Conservation (phyloP, 2,888 invertebrate genomes). For the Zygogramma bicolorata region DNA sequence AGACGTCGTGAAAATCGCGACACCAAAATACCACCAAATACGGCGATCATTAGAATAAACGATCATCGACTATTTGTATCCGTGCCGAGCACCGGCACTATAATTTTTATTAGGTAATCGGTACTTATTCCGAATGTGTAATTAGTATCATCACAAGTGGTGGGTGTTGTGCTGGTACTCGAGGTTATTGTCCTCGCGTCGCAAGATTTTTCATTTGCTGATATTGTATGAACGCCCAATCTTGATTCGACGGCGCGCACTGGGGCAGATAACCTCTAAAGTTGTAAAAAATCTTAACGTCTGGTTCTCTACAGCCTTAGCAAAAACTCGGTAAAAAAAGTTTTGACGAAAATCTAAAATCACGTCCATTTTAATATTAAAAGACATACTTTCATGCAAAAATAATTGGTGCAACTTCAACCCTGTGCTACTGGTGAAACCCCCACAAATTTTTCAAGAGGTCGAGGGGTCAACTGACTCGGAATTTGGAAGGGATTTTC, state of each 20-base stretch:
- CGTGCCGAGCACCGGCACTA: constrained; percentile 17
- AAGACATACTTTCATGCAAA: too few relatives aligned
- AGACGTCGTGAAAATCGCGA: neutral
- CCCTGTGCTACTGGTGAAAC: too few relatives aligned
- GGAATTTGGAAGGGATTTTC: too few relatives aligned
- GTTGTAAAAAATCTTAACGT: neutral
- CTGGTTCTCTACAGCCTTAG: too few relatives aligned
- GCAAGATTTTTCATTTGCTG: constrained; percentile 31
- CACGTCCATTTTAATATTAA: too few relatives aligned
- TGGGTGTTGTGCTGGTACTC: constrained; percentile 22
- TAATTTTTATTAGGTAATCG: constrained; percentile 39
- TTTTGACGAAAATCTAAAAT: too few relatives aligned
- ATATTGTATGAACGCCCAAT: constrained; percentile 29
- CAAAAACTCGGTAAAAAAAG: too few relatives aligned
- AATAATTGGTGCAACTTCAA: too few relatives aligned
- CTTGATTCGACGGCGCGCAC: constrained; percentile 13
- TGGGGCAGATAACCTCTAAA: neutral
- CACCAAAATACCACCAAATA: neutral
- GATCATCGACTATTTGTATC: constrained; percentile 18
- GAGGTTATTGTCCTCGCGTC: constrained; percentile 32
- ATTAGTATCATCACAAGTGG: constrained; percentile 29
- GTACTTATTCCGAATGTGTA: constrained; percentile 34
- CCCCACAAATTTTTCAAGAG: too few relatives aligned
- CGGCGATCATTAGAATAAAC: constrained; percentile 11
- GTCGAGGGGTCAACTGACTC: too few relatives aligned